Percentiles rank a stretch among this genome's conserved stretches.
phyloP scores from a whole-genome alignment of 2,797 vertebrate species.

The Psittacula derbiana region DNA sequence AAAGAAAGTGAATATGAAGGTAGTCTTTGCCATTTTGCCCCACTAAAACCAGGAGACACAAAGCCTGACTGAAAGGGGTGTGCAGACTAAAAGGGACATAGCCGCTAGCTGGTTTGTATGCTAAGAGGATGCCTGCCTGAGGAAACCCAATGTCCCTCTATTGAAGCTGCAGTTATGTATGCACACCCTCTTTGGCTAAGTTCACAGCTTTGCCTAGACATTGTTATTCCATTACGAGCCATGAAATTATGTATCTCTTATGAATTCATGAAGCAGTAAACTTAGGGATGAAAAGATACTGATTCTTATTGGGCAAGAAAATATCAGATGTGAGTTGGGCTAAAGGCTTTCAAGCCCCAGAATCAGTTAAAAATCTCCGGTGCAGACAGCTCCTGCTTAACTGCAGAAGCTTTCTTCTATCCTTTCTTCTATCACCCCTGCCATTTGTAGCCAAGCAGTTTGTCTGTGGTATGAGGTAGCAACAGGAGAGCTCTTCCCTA shows the following conservation, averaged over 20 bases:
- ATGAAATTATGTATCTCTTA: neutral
- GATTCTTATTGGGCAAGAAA: neutral
- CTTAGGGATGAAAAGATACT: neutral
- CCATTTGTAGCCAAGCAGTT: neutral
- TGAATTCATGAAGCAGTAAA: neutral
- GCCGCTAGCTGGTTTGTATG: neutral
- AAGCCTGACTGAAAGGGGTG: neutral
- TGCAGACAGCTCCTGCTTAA: accelerated
- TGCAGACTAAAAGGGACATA: neutral
- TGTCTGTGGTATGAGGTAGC: neutral
- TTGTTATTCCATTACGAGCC: neutral
- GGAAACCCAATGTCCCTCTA: neutral
- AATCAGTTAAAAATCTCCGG: neutral
- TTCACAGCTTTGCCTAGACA: neutral
- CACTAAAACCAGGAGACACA: neutral
- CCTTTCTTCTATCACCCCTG: neutral
- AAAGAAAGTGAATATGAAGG: neutral
- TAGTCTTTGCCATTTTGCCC: neutral
- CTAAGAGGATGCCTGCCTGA: neutral
- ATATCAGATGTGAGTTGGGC: neutral
- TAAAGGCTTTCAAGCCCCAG: neutral
- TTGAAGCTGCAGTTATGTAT: neutral
- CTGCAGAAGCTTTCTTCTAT: neutral
- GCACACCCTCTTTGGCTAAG: neutral
- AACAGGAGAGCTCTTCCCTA: neutral